A percentile compares a stretch with the other conserved stretches of the same genome.
These are phyloP conservation scores for Chaetura pelagica DNA, from an alignment of 2,113 vertebrate genomes.

Conservation along the genomic window DNA sequence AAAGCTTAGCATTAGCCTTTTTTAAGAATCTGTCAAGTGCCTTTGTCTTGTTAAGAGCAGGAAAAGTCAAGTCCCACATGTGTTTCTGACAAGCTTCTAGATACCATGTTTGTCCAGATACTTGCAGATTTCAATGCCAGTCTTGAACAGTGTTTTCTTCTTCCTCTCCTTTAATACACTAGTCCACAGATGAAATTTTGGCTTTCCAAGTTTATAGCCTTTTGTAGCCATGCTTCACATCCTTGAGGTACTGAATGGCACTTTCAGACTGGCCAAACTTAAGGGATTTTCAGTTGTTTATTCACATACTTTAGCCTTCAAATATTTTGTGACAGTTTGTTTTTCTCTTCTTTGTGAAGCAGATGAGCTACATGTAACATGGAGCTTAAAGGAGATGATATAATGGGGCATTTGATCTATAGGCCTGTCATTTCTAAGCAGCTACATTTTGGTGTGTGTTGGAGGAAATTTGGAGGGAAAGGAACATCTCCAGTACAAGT, in stretches of 20 bases:
- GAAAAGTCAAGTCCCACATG: not conserved
- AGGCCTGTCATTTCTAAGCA: not conserved
- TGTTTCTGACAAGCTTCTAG: not conserved
- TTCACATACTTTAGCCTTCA: not conserved
- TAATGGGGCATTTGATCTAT: not conserved
- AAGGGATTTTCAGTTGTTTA: not conserved
- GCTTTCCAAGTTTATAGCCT: not conserved
- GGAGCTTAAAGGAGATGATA: not conserved
- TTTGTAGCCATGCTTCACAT: accelerated
- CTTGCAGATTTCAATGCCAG: not conserved
- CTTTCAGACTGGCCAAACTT: accelerated
- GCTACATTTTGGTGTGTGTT: not conserved
- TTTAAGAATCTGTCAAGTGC: not conserved
- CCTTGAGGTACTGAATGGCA: not conserved
- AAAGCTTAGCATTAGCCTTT: not conserved
- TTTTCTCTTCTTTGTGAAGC: not conserved
- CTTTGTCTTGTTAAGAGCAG: not conserved
- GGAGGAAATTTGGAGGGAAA: not conserved
- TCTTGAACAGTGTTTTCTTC: not conserved
- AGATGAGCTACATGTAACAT: not conserved
- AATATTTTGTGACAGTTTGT: not conserved
- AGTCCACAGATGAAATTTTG: not conserved
- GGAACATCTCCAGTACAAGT: not conserved
- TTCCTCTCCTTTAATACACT: not conserved
- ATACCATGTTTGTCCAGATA: not conserved